Base-by-base conservation (phyloP, 2,888 invertebrate genomes). In the Poecilobothrus nobilitatus region DNA sequence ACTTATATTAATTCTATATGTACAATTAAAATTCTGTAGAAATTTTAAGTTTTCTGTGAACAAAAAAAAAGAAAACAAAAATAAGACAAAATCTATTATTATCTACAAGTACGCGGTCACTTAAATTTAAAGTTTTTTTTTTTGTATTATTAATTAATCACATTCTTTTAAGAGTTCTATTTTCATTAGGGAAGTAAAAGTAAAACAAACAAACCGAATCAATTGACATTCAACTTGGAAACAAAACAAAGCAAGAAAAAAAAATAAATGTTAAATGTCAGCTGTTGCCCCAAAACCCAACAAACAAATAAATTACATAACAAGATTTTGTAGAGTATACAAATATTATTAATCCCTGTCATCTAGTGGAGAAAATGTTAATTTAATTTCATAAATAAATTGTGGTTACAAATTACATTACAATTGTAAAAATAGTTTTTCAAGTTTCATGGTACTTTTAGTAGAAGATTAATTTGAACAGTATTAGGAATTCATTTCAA, bases 81-180 rank as follows among this genome's bases (percentile, higher is more conserved):
- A 53, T 4, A 41, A 41, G 15, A 3, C 2, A 41, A 41, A 53
- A 3, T 53, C 53, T 53, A 53, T 53, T 53, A 53, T 53, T 53
- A 53, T 53, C 53, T 53, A 53, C 53, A 53, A 53, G 53, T 53
- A 53, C 53, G 53, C 53, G 53, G 53, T 53, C 53, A 53, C 53
- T 53, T 53, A 53, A 53, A 53, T 53, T 53, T 53, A 41, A 41
- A 53, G 53, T 53, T 53, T 53, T 53, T 53, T 18, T 53, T 53
- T 53, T 53, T n/a, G 2, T 41, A 12, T 41, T 41, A 12, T 15
- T 53, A 53, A 53, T 53, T 53, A 53, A 53, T 53, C 53, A 53
- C 53, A 53, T 53, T 53, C 53, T 53, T 53, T 37, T 37, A 37
- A 53, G 53, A 18, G 15, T 53, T 53, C 53, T 53, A 53, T 53